Evolutionary conservation across 1,140 invertebrate genomes (phyloP).

Genomic region (Oryzaephilus surinamensis): DNA sequence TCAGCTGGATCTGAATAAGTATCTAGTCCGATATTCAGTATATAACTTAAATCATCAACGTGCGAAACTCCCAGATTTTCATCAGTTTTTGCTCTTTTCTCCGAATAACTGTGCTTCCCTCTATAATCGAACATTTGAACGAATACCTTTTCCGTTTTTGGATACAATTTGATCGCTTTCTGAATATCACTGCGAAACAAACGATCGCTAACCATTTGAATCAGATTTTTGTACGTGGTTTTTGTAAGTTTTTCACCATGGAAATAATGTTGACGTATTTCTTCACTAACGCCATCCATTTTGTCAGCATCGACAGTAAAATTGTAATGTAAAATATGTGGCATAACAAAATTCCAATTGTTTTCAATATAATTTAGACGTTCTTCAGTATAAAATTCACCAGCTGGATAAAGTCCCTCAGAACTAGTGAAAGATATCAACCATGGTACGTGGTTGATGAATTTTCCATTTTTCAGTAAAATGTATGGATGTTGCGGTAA

Average conservation of each 20-base stretch:
- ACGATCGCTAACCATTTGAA: constrained; percentile 45
- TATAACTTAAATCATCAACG: constrained; percentile 14
- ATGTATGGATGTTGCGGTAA: constrained; percentile 43
- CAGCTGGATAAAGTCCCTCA: constrained; percentile 36
- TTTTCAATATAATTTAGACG: constrained; percentile 19
- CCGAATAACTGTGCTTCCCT: constrained; percentile 15
- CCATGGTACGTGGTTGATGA: constrained; percentile 33
- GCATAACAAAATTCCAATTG: constrained; percentile 20
- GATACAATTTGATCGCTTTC: constrained; percentile 43
- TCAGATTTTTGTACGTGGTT: constrained; percentile 10
- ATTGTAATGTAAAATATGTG: constrained; percentile 15
- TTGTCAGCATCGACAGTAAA: constrained; percentile 6
- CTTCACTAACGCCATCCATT: constrained; percentile 7
- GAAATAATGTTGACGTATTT: constrained; percentile 17
- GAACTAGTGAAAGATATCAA: constrained; percentile 30
- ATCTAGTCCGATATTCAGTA: constrained; percentile 10
- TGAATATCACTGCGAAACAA: constrained; percentile 44
- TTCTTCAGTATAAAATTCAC: constrained; percentile 26
- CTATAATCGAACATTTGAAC: constrained; percentile 45
- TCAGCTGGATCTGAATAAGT: constrained; percentile 3
- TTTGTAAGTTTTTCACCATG: constrained; percentile 4
- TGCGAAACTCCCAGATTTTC: constrained; percentile 14
- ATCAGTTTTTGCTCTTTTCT: constrained; percentile 3
- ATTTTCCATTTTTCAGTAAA: constrained; percentile 38
- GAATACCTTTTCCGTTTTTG: constrained; percentile 41